Evolutionary conservation across 2,113 vertebrate genomes (phyloP).

Genomic region (Pitta sordida): DNA sequence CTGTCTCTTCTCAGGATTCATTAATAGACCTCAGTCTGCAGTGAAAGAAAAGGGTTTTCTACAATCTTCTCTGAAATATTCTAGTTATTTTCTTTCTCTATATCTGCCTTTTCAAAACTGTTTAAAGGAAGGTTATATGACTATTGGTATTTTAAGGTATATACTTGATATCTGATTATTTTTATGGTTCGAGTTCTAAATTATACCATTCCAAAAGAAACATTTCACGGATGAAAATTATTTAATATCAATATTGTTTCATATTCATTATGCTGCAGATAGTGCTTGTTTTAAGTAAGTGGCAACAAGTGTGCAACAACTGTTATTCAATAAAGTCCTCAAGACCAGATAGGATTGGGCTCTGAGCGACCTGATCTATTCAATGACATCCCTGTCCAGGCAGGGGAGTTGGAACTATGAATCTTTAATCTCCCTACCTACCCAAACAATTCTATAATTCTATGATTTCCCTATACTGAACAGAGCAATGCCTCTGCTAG

Average conservation of each 20-base stretch:
- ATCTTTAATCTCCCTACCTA: too few species aligned
- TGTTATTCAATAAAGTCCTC: neutral
- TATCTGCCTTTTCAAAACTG: neutral
- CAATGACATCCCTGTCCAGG: too few species aligned
- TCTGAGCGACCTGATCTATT: too few species aligned
- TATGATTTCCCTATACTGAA: neutral
- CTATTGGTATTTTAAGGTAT: neutral
- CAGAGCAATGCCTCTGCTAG: too few species aligned
- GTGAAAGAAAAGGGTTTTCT: neutral
- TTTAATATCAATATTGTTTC: conserved; percentile 52
- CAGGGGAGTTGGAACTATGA: too few species aligned
- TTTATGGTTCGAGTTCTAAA: conserved; percentile 8
- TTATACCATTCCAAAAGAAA: neutral
- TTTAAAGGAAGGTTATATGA: neutral
- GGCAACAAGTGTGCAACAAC: conserved; percentile 70
- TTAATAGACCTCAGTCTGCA: neutral
- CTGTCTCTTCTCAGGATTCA: neutral
- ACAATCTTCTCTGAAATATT: neutral
- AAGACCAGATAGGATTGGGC: too few species aligned
- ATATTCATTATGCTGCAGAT: conserved; percentile 56
- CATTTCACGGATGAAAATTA: conserved; percentile 18
- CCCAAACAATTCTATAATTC: too few species aligned
- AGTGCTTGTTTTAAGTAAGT: conserved; percentile 70
- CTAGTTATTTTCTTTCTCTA: neutral
- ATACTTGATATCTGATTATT: neutral